A percentile compares a stretch with the other conserved stretches of the same genome.
Evolutionary conservation across 2,797 vertebrate genomes (phyloP).

Genomic region (Dicrostonyx torquatus): DNA sequence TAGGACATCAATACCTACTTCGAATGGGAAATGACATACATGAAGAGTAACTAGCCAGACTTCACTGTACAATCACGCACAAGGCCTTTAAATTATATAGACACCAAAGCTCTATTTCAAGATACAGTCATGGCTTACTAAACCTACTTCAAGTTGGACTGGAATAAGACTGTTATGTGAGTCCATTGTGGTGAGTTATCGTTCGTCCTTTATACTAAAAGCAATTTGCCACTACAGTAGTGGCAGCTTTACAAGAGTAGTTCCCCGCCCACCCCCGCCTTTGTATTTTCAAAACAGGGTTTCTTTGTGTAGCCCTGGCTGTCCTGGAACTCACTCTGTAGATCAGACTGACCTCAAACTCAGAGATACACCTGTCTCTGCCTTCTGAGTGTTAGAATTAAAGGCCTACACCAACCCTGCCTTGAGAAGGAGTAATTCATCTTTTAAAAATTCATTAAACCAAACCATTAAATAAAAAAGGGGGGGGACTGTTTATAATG

Average conservation of each 20-base stretch:
- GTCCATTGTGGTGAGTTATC: background rate
- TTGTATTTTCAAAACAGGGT: background rate
- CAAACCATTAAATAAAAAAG: constrained; percentile 25
- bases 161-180: background rate
- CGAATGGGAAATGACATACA: background rate
- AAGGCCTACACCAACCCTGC: background rate
- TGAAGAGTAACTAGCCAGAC: background rate
- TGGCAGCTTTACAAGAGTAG: background rate
- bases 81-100: background rate
- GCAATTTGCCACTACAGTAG: background rate
- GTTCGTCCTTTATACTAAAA: background rate
- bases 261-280: background rate
- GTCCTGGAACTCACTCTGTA: background rate
- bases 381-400: background rate
- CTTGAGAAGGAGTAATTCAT: background rate
- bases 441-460: constrained; percentile 1
- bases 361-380: background rate
- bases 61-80: background rate
- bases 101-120: background rate
- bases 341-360: background rate
- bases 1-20: background rate
- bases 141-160: background rate
- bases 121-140: background rate
- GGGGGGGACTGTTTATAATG: background rate
- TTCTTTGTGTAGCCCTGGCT: background rate